Evolutionary conservation across 1,140 invertebrate species (phyloP).

Genomic region (Conopomorpha cramerella): DNA sequence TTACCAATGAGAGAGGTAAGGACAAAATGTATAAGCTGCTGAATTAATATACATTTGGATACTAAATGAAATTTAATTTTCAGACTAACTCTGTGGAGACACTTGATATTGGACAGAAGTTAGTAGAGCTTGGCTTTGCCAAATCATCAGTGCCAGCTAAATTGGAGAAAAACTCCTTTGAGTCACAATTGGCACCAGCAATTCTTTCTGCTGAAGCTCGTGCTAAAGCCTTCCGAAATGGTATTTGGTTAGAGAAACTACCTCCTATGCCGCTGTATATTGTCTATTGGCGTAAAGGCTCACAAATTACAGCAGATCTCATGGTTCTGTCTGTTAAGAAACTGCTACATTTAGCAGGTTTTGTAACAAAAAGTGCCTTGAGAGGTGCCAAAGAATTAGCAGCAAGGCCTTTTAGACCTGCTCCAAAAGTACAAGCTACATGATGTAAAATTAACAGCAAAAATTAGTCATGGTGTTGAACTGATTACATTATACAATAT

Average conservation of each 20-base stretch:
- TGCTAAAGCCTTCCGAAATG: conserved; percentile 38
- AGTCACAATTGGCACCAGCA: conserved; percentile 32
- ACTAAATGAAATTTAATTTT: conserved; percentile 11
- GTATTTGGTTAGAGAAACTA: conserved; percentile 39
- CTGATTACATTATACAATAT: too few species aligned
- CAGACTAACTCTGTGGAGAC: conserved; percentile 40
- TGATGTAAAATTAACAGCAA: too few species aligned
- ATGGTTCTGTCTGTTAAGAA: conserved; percentile 20
- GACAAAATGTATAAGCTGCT: too few species aligned
- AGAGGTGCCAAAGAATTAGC: conserved; percentile 29
- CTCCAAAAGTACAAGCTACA: conserved; percentile 27
- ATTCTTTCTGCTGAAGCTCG: conserved; percentile 33
- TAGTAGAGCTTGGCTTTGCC: conserved; percentile 48
- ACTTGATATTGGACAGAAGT: conserved; percentile 38
- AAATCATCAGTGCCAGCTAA: conserved; percentile 29
- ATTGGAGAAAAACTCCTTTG: conserved; percentile 39
- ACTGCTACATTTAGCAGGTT: conserved; percentile 18
- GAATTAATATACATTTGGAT: conserved; percentile 3
- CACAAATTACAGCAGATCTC: conserved; percentile 16
- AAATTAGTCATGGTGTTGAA: too few species aligned
- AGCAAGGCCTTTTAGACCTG: conserved; percentile 22
- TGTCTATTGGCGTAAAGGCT: conserved; percentile 40
- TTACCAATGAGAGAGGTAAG: conserved; percentile 42
- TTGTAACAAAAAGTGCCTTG: conserved; percentile 28
- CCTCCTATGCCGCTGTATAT: conserved; percentile 35